These are phyloP conservation scores for Scrobipalpa atriplicella DNA, from an alignment of 2,888 invertebrate species.

Conservation along the genomic window DNA sequence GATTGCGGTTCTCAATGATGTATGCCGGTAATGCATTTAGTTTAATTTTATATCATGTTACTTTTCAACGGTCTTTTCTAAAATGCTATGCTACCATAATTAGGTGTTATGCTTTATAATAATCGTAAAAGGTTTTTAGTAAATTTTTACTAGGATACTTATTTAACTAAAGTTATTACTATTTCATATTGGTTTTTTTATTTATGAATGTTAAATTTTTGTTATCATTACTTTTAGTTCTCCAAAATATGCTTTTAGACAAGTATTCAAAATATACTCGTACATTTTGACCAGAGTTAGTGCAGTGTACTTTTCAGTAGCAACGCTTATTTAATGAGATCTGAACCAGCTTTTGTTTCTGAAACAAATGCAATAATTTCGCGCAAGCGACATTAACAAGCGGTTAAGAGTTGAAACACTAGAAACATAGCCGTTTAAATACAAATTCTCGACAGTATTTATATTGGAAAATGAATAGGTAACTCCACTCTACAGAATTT, in stretches of 20 bases:
- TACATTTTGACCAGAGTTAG: background rate
- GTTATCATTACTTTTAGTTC: no score
- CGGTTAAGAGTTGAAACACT: background rate
- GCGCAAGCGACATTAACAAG: background rate
- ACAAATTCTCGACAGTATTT: constrained; percentile 5
- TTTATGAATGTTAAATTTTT: no score
- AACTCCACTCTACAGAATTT: background rate
- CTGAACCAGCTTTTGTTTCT: constrained; percentile 7
- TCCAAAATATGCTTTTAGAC: background rate
- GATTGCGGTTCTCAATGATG: background rate
- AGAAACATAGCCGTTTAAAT: background rate
- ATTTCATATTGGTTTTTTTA: no score
- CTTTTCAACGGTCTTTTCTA: no score
- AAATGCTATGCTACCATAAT: no score
- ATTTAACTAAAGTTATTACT: no score
- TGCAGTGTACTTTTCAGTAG: background rate
- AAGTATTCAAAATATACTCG: background rate
- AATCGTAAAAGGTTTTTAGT: no score
- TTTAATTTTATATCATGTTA: background rate
- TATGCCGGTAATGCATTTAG: background rate
- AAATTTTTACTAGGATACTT: no score
- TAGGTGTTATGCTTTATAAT: no score
- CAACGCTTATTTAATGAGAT: constrained; percentile 5
- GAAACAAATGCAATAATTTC: constrained; percentile 18
- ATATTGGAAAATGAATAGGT: background rate